Evolutionary conservation across 2,888 invertebrate species (phyloP).

Genomic region (Melanostoma mellinum): DNA sequence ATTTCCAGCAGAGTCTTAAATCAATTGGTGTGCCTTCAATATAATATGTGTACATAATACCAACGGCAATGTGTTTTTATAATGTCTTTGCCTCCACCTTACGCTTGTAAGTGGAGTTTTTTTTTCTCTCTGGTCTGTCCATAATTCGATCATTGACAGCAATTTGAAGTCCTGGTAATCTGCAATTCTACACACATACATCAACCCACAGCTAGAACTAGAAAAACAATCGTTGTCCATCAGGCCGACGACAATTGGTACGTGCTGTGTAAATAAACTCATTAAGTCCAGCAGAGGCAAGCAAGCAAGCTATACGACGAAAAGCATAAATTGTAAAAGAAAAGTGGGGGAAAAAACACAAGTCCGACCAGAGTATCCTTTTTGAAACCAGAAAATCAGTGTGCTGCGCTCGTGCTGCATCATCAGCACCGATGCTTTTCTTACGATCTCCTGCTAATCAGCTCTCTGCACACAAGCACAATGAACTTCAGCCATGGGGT

Average conservation of each 20-base stretch:
- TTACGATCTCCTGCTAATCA: slow-evolving; percentile 58
- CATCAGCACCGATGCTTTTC: slow-evolving; percentile 41
- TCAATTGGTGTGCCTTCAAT: slow-evolving; percentile 39
- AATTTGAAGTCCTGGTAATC: slow-evolving; percentile 38
- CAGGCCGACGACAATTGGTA: slow-evolving; percentile 56
- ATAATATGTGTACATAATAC: neutral
- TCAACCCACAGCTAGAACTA: slow-evolving; percentile 30
- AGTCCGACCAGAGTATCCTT: slow-evolving; percentile 41
- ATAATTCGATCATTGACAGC: slow-evolving; percentile 56
- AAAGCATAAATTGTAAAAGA: slow-evolving; percentile 11
- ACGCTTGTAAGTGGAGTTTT: slow-evolving; percentile 21
- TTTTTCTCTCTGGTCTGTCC: too few relatives aligned
- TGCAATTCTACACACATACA: slow-evolving; percentile 39
- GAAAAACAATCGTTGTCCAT: slow-evolving; percentile 27
- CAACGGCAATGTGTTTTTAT: slow-evolving; percentile 41
- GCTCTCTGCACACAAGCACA: slow-evolving; percentile 57
- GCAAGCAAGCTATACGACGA: slow-evolving; percentile 19
- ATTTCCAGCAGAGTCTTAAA: slow-evolving; percentile 38
- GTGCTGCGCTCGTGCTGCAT: slow-evolving; percentile 64
- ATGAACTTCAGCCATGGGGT: slow-evolving; percentile 58
- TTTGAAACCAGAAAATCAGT: slow-evolving; percentile 46
- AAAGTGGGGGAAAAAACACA: neutral
- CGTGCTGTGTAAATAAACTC: slow-evolving; percentile 71
- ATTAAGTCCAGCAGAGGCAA: slow-evolving; percentile 46
- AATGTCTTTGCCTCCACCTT: slow-evolving; percentile 52